A percentile compares a stretch with the other conserved stretches of the same genome.
These are phyloP conservation scores for Otus sunia DNA, from an alignment of 2,113 vertebrate genomes.

Conservation along the genomic window DNA sequence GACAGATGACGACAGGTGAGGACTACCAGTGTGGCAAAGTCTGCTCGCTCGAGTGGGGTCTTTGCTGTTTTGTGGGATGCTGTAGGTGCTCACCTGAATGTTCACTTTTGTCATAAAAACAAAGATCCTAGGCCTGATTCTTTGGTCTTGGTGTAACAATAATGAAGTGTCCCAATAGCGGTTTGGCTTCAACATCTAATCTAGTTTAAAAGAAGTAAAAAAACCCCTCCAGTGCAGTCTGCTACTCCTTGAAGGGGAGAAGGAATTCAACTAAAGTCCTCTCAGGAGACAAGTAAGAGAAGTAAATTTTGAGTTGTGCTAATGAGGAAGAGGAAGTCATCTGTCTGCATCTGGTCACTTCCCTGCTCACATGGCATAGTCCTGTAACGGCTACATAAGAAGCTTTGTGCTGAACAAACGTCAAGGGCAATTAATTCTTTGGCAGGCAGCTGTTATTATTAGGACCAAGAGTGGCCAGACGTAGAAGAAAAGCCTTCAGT, in stretches of 20 bases:
- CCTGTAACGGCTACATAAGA: slow-evolving; percentile 38
- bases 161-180: background rate
- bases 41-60: background rate
- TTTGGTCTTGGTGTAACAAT: background rate
- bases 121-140: background rate
- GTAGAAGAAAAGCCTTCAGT: slow-evolving; percentile 26
- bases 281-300: background rate
- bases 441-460: slow-evolving; percentile 59
- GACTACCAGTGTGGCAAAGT: background rate
- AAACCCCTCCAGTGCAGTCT: background rate
- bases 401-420: slow-evolving; percentile 65
- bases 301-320: slow-evolving; percentile 25
- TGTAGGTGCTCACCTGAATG: background rate
- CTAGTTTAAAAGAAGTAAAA: background rate
- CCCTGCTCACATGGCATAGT: slow-evolving; percentile 37
- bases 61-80: background rate
- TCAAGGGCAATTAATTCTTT: slow-evolving; percentile 61
- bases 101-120: background rate
- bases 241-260: background rate
- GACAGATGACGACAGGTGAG: background rate
- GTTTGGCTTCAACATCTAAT: background rate
- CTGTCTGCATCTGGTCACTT: slow-evolving; percentile 23
- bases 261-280: slow-evolving; percentile 7
- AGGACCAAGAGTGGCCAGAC: slow-evolving; percentile 46
- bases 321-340: slow-evolving; percentile 39